Base-by-base conservation (phyloP, 2,797 vertebrate species). In the Prionace glauca region DNA sequence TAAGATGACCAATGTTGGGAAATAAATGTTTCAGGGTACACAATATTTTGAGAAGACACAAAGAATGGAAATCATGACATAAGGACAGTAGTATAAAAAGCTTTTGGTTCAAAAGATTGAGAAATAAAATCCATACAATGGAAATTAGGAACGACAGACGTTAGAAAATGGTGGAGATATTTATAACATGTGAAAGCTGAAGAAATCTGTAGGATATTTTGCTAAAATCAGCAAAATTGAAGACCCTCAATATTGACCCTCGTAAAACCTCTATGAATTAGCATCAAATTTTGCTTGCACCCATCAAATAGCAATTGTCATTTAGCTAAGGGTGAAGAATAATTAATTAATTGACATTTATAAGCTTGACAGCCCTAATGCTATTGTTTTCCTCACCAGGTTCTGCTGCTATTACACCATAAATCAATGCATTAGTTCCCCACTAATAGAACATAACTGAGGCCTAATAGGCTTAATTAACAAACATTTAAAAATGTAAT, bases 401-500 rank as follows among this genome's bases (percentile, higher is more conserved):
- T 87, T 87, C 26, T 50, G 84, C 22, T 16, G 22, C 41, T 50
- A 1, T 87, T 9, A 87, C 20, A 87, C 9, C 10, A 24, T 22
- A 87, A 56, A 87, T 87, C 20, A 86, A 50, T 24, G 22, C 45
- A 45, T 87, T 87, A 45, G 84, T 87, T 87, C 22, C 84, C 41
- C 84, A 87, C 22, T 87, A 50, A 87, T 87, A 26, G 50, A 50
- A 87, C 84, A 87, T 56, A 18, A 87, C 84, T 87, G 24, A 29
- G 36, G 41, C 22, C 84, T 45, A 26, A 87, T 87, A 50, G 22
- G 41, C 41, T 87, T 87, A 87, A 50, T 87, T 50, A 45, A 26
- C 45, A 87, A 87, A 87, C 41, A 87, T 84, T 84, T 84, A 84
- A 84, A 84, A 3, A 84, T 41, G 79, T 84, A 84, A 84, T 84